Evolutionary conservation across 1,140 invertebrate species (phyloP).

Genomic region (Macrostomum lignano): DNA sequence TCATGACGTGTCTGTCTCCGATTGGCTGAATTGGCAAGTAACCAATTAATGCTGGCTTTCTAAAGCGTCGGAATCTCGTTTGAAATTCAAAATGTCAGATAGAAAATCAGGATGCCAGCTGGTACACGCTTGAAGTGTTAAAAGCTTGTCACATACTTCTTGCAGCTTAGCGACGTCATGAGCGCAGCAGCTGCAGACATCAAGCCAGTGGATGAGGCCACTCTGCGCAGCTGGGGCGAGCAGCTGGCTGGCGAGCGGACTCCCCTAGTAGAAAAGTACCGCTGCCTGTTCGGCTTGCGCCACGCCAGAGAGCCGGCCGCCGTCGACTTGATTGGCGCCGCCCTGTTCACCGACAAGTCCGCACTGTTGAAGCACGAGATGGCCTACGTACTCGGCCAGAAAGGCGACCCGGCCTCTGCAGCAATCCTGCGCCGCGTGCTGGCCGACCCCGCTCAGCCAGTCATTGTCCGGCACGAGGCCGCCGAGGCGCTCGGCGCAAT

Average conservation of each 20-base stretch:
- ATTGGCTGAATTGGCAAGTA: no score
- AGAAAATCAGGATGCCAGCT: no score
- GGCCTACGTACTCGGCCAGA: constrained; percentile 90
- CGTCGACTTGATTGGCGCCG: not conserved
- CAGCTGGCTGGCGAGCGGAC: not conserved
- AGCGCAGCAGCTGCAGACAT: no score
- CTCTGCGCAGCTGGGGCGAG: constrained; percentile 1
- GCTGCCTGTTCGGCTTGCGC: constrained; percentile 1
- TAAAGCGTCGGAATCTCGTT: no score
- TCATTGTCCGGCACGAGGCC: constrained; percentile 90
- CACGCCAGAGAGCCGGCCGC: constrained; percentile 4
- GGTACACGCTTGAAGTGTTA: no score
- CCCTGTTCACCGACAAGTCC: constrained; percentile 1
- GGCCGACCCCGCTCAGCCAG: constrained; percentile 47
- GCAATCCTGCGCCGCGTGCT: constrained; percentile 44
- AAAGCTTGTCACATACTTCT: no score
- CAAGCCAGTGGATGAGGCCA: constrained; percentile 1
- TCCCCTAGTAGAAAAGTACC: not conserved
- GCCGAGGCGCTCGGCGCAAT: constrained; percentile 86
- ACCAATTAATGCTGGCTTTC: no score
- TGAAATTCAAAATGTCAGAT: no score
- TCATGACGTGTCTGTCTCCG: no score
- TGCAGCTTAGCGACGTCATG: no score
- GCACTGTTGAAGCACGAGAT: constrained; percentile 81
- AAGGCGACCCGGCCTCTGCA: constrained; percentile 57